These are phyloP conservation scores for Xenopus petersii DNA, from an alignment of 2,797 vertebrate genomes.

Conservation along the genomic window DNA sequence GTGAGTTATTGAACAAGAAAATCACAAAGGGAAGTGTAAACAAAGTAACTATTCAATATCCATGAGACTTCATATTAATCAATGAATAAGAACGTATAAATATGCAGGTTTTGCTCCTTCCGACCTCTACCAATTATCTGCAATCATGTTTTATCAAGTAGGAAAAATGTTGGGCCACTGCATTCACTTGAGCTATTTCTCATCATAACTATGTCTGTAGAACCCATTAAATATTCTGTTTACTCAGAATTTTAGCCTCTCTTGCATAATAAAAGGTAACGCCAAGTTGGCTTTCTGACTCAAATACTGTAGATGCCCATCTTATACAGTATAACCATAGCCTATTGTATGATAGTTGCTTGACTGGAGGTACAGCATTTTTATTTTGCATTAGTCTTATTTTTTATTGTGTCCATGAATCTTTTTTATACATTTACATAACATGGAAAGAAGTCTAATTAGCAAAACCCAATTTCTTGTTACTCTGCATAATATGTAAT, in stretches of 20 bases:
- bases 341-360: background rate
- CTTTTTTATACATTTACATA: slow-evolving; percentile 24
- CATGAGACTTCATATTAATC: slow-evolving; percentile 32
- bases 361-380: background rate
- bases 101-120: slow-evolving; percentile 9
- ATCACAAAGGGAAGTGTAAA: slow-evolving; percentile 48
- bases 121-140: slow-evolving; percentile 4
- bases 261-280: background rate
- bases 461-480: slow-evolving; percentile 27
- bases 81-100: slow-evolving; percentile 24
- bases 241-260: background rate
- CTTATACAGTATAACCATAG: background rate
- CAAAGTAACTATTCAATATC: slow-evolving; percentile 44
- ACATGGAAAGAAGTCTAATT: slow-evolving; percentile 23
- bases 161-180: slow-evolving; percentile 2
- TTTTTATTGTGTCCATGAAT: slow-evolving; percentile 2
- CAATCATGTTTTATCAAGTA: slow-evolving; percentile 9
- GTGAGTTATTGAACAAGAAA: slow-evolving; percentile 52
- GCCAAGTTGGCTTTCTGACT: too few species aligned
- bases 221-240: background rate
- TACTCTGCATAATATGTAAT: slow-evolving; percentile 13
- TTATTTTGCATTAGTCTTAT: background rate
- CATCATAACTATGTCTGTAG: too few species aligned
- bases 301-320: background rate
- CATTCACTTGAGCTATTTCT: accelerated